phyloP scores from a whole-genome alignment of 2,888 invertebrate species.

The Cosmia pyralina region DNA sequence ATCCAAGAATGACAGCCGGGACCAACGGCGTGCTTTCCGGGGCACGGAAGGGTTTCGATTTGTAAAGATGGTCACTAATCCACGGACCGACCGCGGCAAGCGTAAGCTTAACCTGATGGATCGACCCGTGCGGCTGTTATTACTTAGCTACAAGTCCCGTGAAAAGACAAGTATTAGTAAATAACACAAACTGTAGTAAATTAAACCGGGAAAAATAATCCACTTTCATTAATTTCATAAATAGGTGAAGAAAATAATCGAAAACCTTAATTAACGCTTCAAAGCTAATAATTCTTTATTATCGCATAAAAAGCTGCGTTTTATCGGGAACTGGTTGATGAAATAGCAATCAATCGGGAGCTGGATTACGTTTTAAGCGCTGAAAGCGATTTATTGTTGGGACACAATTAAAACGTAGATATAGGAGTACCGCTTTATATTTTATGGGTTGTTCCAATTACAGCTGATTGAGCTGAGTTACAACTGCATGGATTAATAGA shows the following conservation, averaged over 20 bases:
- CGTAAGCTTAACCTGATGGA: too few relatives aligned
- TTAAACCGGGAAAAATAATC: neutral
- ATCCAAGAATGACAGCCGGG: too few relatives aligned
- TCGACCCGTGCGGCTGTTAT: too few relatives aligned
- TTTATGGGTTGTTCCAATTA: conserved; percentile 34
- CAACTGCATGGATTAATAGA: neutral
- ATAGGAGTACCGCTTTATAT: conserved; percentile 21
- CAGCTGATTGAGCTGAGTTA: conserved; percentile 6
- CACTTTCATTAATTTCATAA: neutral
- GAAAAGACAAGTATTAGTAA: neutral
- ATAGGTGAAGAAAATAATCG: neutral
- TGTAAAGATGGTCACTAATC: too few relatives aligned
- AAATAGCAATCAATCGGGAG: conserved; percentile 66
- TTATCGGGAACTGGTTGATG: conserved; percentile 62
- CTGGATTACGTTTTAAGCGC: conserved; percentile 49
- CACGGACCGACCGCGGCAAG: too few relatives aligned
- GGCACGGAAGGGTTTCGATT: too few relatives aligned
- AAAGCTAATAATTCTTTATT: conserved; percentile 36
- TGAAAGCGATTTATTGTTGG: conserved; percentile 55
- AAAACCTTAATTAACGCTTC: conserved; percentile 4
- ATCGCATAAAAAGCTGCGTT: conserved; percentile 39
- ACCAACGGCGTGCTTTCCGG: too few relatives aligned
- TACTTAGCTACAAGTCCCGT: too few relatives aligned
- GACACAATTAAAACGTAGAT: conserved; percentile 40
- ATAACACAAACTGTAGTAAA: neutral